phyloP scores from a whole-genome alignment of 2,797 vertebrate species.

The Alcedo atthis region DNA sequence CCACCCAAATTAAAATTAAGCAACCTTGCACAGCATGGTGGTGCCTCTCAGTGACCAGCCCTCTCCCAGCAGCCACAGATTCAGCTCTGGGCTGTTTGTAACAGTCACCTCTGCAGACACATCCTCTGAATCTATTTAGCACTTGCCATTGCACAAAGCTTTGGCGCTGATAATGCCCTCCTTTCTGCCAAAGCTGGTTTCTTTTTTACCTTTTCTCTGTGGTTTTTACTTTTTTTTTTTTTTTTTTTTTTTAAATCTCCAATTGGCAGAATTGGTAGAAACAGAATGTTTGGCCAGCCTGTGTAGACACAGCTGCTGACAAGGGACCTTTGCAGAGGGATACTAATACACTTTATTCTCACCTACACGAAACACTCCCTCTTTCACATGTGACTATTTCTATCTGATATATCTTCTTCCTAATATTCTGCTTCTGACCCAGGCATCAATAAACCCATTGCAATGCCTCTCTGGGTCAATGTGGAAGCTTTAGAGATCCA shows the following conservation, averaged over 20 bases:
- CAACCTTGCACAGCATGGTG: rapidly evolving
- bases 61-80: not conserved
- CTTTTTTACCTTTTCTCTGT: not conserved
- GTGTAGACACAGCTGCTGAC: not conserved
- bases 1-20: not conserved
- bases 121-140: not conserved
- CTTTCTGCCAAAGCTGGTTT: not conserved
- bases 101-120: not conserved
- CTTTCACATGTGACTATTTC: not conserved
- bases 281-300: not conserved
- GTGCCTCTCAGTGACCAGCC: not conserved
- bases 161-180: not conserved
- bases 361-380: not conserved
- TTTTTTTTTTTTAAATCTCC: not conserved
- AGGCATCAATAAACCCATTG: not conserved
- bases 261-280: not conserved
- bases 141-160: not conserved
- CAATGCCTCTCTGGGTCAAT: not conserved
- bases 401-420: not conserved
- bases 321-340: not conserved
- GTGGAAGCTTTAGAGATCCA: not conserved
- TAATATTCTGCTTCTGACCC: not conserved
- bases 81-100: not conserved
- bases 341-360: not conserved
- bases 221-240: not conserved